These are phyloP conservation scores for Osmerus eperlanus DNA, from an alignment of 2,113 vertebrate genomes.

Conservation along the genomic window DNA sequence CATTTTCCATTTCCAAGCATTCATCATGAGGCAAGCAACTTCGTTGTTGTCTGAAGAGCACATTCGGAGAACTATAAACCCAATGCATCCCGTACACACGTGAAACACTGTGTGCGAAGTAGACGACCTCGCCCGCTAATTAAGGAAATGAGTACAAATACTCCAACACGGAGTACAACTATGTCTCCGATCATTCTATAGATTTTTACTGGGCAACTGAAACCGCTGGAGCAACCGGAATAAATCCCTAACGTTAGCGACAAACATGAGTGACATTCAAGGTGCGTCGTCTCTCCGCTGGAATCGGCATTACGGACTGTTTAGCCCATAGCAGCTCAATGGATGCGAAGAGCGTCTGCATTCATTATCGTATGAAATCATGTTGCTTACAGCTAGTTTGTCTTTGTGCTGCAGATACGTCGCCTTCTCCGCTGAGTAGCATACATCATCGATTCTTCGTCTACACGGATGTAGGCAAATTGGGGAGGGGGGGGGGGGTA, in stretches of 20 bases:
- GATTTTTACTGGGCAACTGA: not conserved
- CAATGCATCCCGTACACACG: slow-evolving; percentile 12
- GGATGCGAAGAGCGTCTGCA: slow-evolving; percentile 46
- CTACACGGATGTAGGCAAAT: slow-evolving; percentile 53
- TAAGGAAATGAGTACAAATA: slow-evolving; percentile 43
- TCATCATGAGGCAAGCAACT: too few relatives aligned
- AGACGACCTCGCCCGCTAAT: slow-evolving; percentile 45
- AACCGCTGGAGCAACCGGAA: slow-evolving; percentile 26
- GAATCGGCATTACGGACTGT: slow-evolving; percentile 34
- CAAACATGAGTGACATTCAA: slow-evolving; percentile 43
- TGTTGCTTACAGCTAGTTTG: slow-evolving; percentile 57
- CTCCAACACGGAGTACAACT: not conserved
- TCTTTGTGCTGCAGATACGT: slow-evolving; percentile 59
- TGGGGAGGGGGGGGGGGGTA: slow-evolving; percentile 13
- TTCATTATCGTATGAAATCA: slow-evolving; percentile 56
- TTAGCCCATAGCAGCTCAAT: slow-evolving; percentile 38
- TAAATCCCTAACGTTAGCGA: slow-evolving; percentile 26
- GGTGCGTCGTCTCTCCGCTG: slow-evolving; percentile 45
- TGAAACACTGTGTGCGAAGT: slow-evolving; percentile 15
- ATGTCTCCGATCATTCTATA: slow-evolving; percentile 32
- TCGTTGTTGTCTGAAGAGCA: too few relatives aligned
- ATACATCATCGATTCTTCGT: slow-evolving; percentile 22
- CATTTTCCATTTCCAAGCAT: too few relatives aligned
- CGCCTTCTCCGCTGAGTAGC: slow-evolving; percentile 28
- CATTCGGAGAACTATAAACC: too few relatives aligned